Percentiles rank a stretch among this genome's conserved stretches.
phyloP scores from a whole-genome alignment of 2,888 invertebrate species.

The Cephus spinipes region DNA sequence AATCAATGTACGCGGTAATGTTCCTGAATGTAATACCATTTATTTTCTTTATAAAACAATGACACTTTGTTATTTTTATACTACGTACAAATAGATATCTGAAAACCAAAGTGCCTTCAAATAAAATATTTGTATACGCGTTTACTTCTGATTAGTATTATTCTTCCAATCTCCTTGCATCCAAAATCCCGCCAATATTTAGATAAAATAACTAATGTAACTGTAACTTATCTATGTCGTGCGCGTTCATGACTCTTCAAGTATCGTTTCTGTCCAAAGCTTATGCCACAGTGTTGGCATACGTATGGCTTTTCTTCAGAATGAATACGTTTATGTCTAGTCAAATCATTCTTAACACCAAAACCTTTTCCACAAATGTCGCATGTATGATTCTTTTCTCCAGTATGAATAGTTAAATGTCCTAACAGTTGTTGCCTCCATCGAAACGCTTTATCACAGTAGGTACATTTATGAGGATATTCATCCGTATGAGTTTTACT shows the following conservation, averaged over 20 bases:
- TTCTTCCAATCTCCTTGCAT: background rate
- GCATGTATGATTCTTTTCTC: constrained; percentile 67
- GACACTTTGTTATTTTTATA: background rate
- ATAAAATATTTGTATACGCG: background rate
- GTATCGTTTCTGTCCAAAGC: constrained; percentile 70
- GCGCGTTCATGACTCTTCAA: constrained; percentile 66
- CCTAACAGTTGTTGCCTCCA: constrained; percentile 67
- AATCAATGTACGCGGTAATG: background rate
- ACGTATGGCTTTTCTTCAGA: constrained; percentile 61
- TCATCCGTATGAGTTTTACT: constrained; percentile 49
- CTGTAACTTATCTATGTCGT: constrained; percentile 31
- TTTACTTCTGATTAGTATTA: background rate
- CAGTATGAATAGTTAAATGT: constrained; percentile 68
- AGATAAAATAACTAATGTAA: background rate
- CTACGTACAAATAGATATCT: background rate
- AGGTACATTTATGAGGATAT: constrained; percentile 48
- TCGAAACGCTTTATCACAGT: constrained; percentile 66
- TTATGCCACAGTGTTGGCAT: constrained; percentile 67
- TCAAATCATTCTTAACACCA: constrained; percentile 68
- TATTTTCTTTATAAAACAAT: background rate
- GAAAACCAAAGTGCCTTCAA: background rate
- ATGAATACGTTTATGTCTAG: constrained; percentile 71
- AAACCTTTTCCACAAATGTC: constrained; percentile 69
- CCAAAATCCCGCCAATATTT: background rate
- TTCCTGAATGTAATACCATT: background rate